phyloP scores from a whole-genome alignment of 1,140 invertebrate species.

The Varroa destructor region DNA sequence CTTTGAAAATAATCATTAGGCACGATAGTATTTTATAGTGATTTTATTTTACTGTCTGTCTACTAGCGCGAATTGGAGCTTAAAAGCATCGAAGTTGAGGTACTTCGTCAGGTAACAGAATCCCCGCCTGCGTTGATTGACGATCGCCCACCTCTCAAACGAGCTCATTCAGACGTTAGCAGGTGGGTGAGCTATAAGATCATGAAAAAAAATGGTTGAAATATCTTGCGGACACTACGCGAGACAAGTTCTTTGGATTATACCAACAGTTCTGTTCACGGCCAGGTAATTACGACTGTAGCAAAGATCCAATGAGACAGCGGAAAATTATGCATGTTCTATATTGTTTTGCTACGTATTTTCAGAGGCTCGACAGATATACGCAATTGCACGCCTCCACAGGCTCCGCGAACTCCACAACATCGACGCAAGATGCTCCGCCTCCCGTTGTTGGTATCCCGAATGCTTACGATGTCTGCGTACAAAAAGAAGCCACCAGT shows the following conservation, averaged over 20 bases:
- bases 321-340: neutral
- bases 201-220: neutral
- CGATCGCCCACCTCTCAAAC: conserved; percentile 1
- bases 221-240: neutral
- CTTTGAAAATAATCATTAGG: too few relatives aligned
- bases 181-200: neutral
- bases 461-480: neutral
- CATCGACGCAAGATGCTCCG: conserved; percentile 12
- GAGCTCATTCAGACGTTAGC: conserved; percentile 19
- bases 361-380: conserved; percentile 4
- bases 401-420: neutral
- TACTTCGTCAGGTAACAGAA: conserved; percentile 1
- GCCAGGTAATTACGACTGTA: neutral
- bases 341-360: neutral
- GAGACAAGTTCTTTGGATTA: neutral
- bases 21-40: too few relatives aligned
- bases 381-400: neutral
- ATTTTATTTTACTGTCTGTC: too few relatives aligned
- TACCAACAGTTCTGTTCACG: too few relatives aligned
- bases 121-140: neutral
- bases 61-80: conserved; percentile 10
- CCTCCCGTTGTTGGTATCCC: neutral
- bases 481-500: neutral
- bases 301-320: neutral
- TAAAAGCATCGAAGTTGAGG: conserved; percentile 19